Percentiles rank a stretch among this genome's conserved stretches.
Conservation (phyloP, 2,888 invertebrate genomes). For the Pachycephus smyrnensis region DNA sequence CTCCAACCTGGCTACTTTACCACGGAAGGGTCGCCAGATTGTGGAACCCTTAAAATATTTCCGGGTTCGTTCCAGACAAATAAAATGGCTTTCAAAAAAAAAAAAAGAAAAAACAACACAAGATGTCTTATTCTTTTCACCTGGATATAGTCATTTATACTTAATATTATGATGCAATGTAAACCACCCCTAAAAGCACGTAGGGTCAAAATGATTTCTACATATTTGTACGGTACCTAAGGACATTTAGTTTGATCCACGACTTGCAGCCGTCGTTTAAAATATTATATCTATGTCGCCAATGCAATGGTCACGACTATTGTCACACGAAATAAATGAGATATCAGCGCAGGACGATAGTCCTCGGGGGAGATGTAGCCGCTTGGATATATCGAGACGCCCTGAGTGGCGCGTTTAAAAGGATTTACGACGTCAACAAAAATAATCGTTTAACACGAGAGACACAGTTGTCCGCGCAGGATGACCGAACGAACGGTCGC, state of each 20-base stretch:
- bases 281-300: not conserved
- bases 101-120: not conserved
- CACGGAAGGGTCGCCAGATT: not conserved
- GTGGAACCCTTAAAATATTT: not conserved
- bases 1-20: not conserved
- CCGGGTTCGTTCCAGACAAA: conserved; percentile 3
- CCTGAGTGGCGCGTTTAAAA: conserved; percentile 49
- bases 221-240: not conserved
- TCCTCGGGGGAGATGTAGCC: conserved; percentile 37
- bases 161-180: not conserved
- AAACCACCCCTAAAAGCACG: not conserved
- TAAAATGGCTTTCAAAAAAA: not conserved
- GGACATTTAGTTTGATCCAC: not conserved
- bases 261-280: not conserved
- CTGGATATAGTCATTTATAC: not conserved
- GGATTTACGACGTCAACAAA: conserved; percentile 55
- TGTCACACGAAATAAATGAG: conserved; percentile 38
- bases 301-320: not conserved
- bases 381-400: conserved; percentile 33
- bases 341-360: conserved; percentile 46
- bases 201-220: not conserved
- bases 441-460: conserved; percentile 49
- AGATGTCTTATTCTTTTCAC: not conserved
- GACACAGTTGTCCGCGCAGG: conserved; percentile 17
- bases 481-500: conserved; percentile 46